Evolutionary conservation across 1,140 invertebrate genomes (phyloP).

Genomic region (Dinothrombium tinctorium): DNA sequence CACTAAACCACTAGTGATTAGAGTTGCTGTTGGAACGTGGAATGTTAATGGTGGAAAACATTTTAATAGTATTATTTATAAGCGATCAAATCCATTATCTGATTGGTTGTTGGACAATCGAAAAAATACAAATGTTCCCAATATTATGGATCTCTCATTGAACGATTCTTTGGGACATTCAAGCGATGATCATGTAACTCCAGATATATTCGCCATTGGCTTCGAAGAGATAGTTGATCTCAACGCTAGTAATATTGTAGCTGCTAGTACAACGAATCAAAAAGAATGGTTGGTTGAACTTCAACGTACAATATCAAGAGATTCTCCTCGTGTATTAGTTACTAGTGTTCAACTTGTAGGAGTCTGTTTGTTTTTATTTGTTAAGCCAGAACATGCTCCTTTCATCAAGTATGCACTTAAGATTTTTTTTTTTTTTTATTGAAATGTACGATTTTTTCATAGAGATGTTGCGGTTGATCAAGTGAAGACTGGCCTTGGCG

Average conservation of each 20-base stretch:
- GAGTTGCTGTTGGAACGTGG: slow-evolving; percentile 80
- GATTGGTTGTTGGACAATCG: slow-evolving; percentile 78
- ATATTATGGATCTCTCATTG: slow-evolving; percentile 11
- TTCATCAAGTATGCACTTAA: slow-evolving; percentile 32
- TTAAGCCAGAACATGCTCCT: slow-evolving; percentile 58
- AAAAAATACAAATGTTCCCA: background rate
- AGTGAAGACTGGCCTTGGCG: slow-evolving; percentile 92
- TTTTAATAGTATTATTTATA: slow-evolving; percentile 86
- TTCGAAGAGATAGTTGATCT: slow-evolving; percentile 99
- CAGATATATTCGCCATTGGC: slow-evolving; percentile 88
- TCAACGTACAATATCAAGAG: slow-evolving; percentile 66
- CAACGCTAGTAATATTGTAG: slow-evolving; percentile 94
- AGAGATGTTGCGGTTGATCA: slow-evolving; percentile 76
- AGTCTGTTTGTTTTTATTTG: slow-evolving; percentile 86
- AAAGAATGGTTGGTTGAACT: slow-evolving; percentile 85
- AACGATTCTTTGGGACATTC: slow-evolving; percentile 21
- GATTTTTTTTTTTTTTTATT: slow-evolving; percentile 3
- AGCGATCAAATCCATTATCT: slow-evolving; percentile 56
- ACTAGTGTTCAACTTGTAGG: slow-evolving; percentile 93
- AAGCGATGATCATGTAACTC: slow-evolving; percentile 27
- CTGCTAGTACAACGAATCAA: slow-evolving; percentile 81
- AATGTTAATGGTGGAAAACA: slow-evolving; percentile 99
- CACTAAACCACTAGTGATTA: slow-evolving; percentile 39
- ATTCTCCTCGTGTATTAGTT: slow-evolving; percentile 67
- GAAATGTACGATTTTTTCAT: slow-evolving; percentile 9